Evolutionary conservation across 2,888 invertebrate genomes (phyloP).

Genomic region (Pollenia labialis): DNA sequence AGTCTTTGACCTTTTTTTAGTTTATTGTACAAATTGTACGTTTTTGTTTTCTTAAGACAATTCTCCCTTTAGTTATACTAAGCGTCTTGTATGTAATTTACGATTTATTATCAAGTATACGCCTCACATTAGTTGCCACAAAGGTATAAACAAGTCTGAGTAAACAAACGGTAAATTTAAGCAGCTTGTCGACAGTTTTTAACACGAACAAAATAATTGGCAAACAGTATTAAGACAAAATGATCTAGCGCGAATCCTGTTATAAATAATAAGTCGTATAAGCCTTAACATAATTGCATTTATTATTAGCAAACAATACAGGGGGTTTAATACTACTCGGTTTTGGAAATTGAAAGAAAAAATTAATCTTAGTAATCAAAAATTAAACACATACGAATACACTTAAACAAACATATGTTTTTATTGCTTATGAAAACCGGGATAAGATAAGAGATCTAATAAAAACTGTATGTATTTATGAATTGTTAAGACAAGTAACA

Average conservation of each 20-base stretch:
- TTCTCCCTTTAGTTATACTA: not conserved
- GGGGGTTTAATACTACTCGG: too few relatives aligned
- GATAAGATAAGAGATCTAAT: too few relatives aligned
- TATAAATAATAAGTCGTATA: slow-evolving; percentile 8
- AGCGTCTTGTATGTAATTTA: not conserved
- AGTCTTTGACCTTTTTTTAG: too few relatives aligned
- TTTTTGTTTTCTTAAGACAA: too few relatives aligned
- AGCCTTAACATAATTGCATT: not conserved
- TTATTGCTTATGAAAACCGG: not conserved
- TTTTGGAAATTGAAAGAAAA: too few relatives aligned
- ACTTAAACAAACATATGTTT: too few relatives aligned
- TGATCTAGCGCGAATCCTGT: not conserved
- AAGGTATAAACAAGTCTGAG: not conserved
- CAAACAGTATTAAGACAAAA: not conserved
- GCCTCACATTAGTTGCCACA: not conserved
- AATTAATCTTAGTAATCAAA: too few relatives aligned
- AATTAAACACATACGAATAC: too few relatives aligned
- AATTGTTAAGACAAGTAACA: slow-evolving; percentile 24
- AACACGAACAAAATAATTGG: not conserved
- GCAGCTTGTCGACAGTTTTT: not conserved
- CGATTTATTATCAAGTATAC: not conserved
- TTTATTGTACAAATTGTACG: too few relatives aligned
- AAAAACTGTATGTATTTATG: slow-evolving; percentile 17
- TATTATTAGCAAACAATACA: not conserved
- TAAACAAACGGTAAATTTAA: not conserved